Percentiles rank a stretch among this genome's conserved stretches.
phyloP scores from a whole-genome alignment of 2,888 invertebrate species.

The Diadegma fenestrale region DNA sequence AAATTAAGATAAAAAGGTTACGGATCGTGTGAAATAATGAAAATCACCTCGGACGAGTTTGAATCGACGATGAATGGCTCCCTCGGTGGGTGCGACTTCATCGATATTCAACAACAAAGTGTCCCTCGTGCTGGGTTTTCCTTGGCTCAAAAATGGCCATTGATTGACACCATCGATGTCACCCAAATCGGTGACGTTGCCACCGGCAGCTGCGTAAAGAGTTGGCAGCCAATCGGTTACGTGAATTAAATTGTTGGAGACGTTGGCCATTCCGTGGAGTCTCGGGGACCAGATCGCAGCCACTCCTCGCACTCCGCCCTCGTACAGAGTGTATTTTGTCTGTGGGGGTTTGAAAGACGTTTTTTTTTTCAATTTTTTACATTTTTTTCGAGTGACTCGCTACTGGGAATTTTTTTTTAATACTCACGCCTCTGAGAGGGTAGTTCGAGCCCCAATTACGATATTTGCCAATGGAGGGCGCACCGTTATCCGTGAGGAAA shows the following conservation, averaged over 20 bases:
- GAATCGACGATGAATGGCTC: constrained; percentile 80
- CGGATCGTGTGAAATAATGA: constrained; percentile 42
- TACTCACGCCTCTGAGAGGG: constrained; percentile 87
- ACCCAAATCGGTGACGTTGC: constrained; percentile 78
- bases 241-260: constrained; percentile 88
- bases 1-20: neutral
- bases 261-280: constrained; percentile 86
- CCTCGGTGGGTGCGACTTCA: constrained; percentile 80
- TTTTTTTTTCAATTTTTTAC: neutral
- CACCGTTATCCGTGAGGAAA: constrained; percentile 89
- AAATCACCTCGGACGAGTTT: constrained; percentile 81
- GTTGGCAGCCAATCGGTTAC: constrained; percentile 91
- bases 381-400: neutral
- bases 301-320: constrained; percentile 89
- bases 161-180: constrained; percentile 85
- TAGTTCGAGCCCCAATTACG: constrained; percentile 88
- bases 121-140: constrained; percentile 81
- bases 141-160: constrained; percentile 85
- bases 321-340: constrained; percentile 90
- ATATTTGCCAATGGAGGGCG: constrained; percentile 86
- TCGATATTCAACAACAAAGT: constrained; percentile 87
- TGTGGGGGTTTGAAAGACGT: constrained; percentile 75
- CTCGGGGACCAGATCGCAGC: constrained; percentile 89
- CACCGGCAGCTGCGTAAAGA: constrained; percentile 88
- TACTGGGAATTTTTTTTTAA: constrained; percentile 1